Percentiles rank a stretch among this genome's conserved stretches.
Evolutionary conservation across 2,797 vertebrate species (phyloP).

Genomic region (Emydoidea blandingii): DNA sequence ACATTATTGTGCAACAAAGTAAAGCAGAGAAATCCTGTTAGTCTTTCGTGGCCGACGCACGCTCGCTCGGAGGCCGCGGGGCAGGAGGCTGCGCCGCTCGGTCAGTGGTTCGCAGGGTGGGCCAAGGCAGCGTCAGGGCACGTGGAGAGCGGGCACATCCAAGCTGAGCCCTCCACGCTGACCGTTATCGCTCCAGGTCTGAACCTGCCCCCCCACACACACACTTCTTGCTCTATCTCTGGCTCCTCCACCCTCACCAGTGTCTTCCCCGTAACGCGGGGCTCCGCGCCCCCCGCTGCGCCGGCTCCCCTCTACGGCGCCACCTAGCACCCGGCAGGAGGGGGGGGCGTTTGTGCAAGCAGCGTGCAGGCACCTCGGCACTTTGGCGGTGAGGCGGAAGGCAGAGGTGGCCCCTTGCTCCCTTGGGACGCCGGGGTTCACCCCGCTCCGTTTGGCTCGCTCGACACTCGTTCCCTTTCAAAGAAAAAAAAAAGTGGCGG

Average conservation of each 20-base stretch:
- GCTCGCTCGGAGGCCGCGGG: background rate
- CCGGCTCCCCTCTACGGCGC: background rate
- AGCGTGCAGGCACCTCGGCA: background rate
- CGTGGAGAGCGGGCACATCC: background rate
- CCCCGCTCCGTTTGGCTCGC: background rate
- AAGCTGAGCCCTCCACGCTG: background rate
- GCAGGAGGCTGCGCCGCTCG: background rate
- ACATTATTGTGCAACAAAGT: conserved; percentile 72
- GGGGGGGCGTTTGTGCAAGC: background rate
- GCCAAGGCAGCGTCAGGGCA: background rate
- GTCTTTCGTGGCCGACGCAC: background rate
- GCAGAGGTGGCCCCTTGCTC: background rate
- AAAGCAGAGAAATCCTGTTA: background rate
- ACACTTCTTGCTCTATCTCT: background rate
- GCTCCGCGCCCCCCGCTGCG: background rate
- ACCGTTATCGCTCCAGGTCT: background rate
- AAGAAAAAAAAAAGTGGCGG: background rate
- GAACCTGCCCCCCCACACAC: background rate
- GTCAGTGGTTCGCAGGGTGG: background rate
- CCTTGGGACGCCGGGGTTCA: background rate
- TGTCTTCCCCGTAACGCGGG: background rate
- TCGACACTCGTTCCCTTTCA: background rate
- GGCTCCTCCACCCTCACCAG: background rate
- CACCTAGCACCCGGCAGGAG: background rate
- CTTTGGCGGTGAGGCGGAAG: background rate